A percentile compares a stretch with the other conserved stretches of the same genome.
Conservation (phyloP, 1,140 invertebrate genomes). For the Carcinoscorpius rotundicauda region DNA sequence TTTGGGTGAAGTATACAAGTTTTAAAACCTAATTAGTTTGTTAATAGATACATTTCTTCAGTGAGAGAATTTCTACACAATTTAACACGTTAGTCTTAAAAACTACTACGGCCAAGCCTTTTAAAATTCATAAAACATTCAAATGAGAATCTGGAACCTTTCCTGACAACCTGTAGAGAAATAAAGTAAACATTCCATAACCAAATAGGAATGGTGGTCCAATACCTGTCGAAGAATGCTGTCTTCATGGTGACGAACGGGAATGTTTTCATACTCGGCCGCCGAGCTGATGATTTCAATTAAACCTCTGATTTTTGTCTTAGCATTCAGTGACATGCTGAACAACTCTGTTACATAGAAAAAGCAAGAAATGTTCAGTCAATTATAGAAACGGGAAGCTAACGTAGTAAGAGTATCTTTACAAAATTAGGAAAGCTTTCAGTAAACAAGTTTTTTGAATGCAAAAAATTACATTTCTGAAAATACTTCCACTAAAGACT, state of each 20-base stretch:
- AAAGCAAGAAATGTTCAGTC: background rate
- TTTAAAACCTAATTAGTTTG: no score
- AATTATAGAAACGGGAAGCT: no score
- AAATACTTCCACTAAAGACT: no score
- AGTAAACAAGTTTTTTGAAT: no score
- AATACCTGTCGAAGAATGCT: slow-evolving; percentile 51
- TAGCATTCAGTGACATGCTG: slow-evolving; percentile 87
- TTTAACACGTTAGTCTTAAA: background rate
- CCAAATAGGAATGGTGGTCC: background rate
- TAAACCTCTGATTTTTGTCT: slow-evolving; percentile 93
- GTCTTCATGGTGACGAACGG: slow-evolving; percentile 92
- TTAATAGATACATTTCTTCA: no score
- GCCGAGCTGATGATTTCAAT: slow-evolving; percentile 97
- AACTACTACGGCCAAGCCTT: background rate
- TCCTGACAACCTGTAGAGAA: background rate
- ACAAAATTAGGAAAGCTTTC: no score
- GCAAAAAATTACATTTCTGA: no score
- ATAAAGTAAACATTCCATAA: background rate
- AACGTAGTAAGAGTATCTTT: no score
- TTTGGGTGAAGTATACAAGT: no score
- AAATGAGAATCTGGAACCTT: slow-evolving; percentile 14
- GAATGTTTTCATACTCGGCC: slow-evolving; percentile 88
- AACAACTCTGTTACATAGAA: slow-evolving; percentile 65
- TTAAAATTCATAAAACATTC: slow-evolving; percentile 2
- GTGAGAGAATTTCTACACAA: no score